These are phyloP conservation scores for Papilio protenor DNA, from an alignment of 2,888 invertebrate species.

Conservation along the genomic window DNA sequence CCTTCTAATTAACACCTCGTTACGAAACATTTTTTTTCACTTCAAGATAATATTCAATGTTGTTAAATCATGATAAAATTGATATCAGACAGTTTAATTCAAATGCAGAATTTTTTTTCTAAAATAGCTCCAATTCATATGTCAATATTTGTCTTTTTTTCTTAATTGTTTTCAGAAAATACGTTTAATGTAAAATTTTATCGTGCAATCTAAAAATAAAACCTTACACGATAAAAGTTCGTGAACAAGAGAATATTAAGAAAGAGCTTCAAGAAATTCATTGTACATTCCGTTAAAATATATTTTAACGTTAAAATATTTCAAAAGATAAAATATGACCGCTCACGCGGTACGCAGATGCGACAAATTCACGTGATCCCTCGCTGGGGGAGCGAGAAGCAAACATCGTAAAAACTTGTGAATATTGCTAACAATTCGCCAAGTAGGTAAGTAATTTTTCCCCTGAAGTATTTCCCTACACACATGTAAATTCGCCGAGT, in stretches of 20 bases:
- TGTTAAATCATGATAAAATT: background rate
- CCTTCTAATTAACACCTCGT: conserved; percentile 41
- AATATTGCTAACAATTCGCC: conserved; percentile 69
- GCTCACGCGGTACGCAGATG: conserved; percentile 71
- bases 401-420: conserved; percentile 75
- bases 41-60: background rate
- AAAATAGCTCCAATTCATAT: background rate
- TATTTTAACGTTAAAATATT: conserved; percentile 46
- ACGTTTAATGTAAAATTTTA: background rate
- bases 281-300: conserved; percentile 42
- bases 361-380: conserved; percentile 68
- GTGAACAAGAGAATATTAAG: background rate
- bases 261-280: conserved; percentile 35
- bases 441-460: conserved; percentile 65
- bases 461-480: conserved; percentile 57
- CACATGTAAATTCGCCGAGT: conserved; percentile 55
- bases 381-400: conserved; percentile 61
- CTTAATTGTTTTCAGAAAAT: background rate
- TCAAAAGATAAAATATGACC: conserved; percentile 64
- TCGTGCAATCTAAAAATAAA: background rate
- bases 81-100: background rate
- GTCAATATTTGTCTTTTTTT: background rate
- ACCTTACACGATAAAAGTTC: background rate
- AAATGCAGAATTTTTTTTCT: background rate
- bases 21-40: conserved; percentile 10